Base-by-base conservation (phyloP, 2,888 invertebrate genomes). In the Pediacus dermestoides region DNA sequence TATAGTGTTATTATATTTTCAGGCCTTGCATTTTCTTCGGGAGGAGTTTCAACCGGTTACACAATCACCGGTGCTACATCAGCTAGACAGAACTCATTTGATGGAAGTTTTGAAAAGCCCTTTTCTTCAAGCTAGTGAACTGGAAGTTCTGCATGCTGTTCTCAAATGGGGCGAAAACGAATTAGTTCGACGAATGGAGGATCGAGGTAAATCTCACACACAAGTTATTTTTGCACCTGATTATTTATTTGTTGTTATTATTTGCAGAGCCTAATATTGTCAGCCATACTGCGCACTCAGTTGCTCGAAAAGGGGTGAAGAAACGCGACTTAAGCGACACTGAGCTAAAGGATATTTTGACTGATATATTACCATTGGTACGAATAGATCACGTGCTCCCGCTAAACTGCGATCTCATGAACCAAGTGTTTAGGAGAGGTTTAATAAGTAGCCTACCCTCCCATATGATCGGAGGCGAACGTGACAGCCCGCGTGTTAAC, bases 231-330 rank as follows among this genome's bases (percentile, higher is more conserved):
- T n/a, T 23, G 10, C 10, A 4, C 11, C 10, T 28, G 28, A 9
- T 28, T 26, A n/a, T n/a, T n/a, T n/a, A n/a, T n/a, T n/a, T n/a
- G n/a, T n/a, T n/a, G n/a, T n/a, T n/a, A 37, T 39, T 38, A 18
- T 48, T 63, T 65, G 28, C 71, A 82, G 93, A 94, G 64, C 93
- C 93, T 14, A 92, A 91, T 72, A 71, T 92, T 35, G 77, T 92
- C 48, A 89, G 87, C 68, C 89, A 92, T 68, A 93, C 93, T 4
- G 88, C 91, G n/a, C 92, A 92, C 71, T 88, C 89, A 21, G 90
- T 89, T 42, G 80, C 88, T 8, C 79, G 90, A 26, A 88, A 91
- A 65, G 91, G 88, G 8, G 80, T 87, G 2, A 86, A 82, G 67
- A 87, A 82, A 62, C 77, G 83, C 40, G 90, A 91, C 64, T 71